Conservation (phyloP, 2,113 vertebrate genomes). For the Cyanoliseus patagonus region DNA sequence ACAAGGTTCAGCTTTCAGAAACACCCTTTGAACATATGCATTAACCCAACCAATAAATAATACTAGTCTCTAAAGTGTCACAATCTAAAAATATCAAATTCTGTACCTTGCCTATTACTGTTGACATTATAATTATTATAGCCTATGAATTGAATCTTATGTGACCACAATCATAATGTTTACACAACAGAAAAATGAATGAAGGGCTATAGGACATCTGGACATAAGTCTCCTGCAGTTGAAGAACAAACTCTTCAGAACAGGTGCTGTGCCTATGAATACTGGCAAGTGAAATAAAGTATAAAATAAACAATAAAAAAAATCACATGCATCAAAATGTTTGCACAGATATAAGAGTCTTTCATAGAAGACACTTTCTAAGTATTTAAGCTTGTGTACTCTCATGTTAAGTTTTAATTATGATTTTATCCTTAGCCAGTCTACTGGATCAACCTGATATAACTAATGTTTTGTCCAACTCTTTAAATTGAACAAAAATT, state of each 20-base stretch:
- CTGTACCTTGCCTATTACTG: not conserved
- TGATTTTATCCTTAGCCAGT: not conserved
- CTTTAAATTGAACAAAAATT: not conserved
- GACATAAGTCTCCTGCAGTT: not conserved
- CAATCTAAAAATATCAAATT: not conserved
- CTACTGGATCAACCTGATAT: not conserved
- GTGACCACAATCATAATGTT: not conserved
- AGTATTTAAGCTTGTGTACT: not conserved
- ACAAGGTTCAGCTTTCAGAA: not conserved
- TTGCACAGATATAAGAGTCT: not conserved
- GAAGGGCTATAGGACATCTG: not conserved
- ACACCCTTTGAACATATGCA: not conserved
- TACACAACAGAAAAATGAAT: not conserved
- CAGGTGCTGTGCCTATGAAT: not conserved
- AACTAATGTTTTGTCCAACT: rapidly evolving
- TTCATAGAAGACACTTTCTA: not conserved
- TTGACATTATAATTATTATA: not conserved
- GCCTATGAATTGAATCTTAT: not conserved
- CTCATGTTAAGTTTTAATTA: not conserved
- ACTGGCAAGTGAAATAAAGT: not conserved
- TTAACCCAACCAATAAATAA: not conserved
- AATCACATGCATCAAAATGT: not conserved
- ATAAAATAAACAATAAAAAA: not conserved
- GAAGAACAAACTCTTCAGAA: not conserved
- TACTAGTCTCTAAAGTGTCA: not conserved